Evolutionary conservation across 2,797 vertebrate genomes (phyloP).

Genomic region (Hippoglossus hippoglossus): DNA sequence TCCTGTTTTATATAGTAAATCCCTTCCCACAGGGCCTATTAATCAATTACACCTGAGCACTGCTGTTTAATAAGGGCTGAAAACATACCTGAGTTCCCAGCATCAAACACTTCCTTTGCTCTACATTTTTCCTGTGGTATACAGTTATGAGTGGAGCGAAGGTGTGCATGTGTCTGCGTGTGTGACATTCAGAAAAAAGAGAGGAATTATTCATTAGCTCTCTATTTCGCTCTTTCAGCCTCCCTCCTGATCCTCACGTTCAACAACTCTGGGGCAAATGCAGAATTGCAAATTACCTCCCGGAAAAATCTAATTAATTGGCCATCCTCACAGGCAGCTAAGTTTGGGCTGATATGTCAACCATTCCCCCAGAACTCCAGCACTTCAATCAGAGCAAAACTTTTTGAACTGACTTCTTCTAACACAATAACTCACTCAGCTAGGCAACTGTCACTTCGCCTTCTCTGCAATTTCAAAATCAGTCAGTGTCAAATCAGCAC

Average conservation of each 20-base stretch:
- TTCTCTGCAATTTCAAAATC: constrained; percentile 38
- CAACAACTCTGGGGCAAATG: constrained; percentile 87
- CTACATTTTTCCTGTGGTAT: constrained; percentile 79
- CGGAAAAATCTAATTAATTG: constrained; percentile 91
- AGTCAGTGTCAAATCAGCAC: constrained; percentile 38
- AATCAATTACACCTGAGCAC: constrained; percentile 87
- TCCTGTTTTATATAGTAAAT: constrained; percentile 41
- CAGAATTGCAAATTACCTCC: constrained; percentile 90
- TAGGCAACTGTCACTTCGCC: constrained; percentile 37
- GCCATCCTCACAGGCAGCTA: constrained; percentile 87
- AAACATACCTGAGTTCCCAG: constrained; percentile 84
- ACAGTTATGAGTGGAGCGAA: constrained; percentile 69
- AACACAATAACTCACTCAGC: constrained; percentile 42
- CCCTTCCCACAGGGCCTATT: constrained; percentile 81
- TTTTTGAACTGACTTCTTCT: constrained; percentile 44
- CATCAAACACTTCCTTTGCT: constrained; percentile 87
- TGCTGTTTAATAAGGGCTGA: constrained; percentile 84
- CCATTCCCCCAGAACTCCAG: constrained; percentile 80
- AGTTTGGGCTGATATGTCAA: constrained; percentile 86
- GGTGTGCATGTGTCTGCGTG: constrained; percentile 59
- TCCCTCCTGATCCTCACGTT: constrained; percentile 84
- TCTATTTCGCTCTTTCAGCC: constrained; percentile 63
- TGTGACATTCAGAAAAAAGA: constrained; percentile 78
- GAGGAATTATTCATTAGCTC: constrained; percentile 90
- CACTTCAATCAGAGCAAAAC: constrained; percentile 54